Evolutionary conservation across 2,888 invertebrate genomes (phyloP), one percentile per base, ranked within the genome.

Genomic region (Dynastes tityus): DNA sequence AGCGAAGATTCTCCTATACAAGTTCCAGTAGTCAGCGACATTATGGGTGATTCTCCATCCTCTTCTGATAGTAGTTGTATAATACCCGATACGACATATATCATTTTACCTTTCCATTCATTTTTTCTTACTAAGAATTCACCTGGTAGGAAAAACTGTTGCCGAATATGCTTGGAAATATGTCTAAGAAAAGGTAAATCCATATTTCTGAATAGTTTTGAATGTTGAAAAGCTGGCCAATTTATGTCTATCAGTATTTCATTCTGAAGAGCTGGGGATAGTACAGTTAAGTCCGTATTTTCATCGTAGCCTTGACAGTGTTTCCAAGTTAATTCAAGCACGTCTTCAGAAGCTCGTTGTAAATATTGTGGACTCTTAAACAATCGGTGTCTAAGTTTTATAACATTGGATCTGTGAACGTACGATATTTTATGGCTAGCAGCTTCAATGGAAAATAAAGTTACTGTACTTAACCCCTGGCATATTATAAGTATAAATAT

Each of bases 1-100:
- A 91, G 84, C 37, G 90, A 87, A 81, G 90, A 89, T 88, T 91
- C 91, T 4, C 91, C 91, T 80, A 91, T 89, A 82, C 90, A 90
- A 2, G 90, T 90, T 8, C 90, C 91, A 80, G 89, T 89, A 32
- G 88, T 86, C 82, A 91, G 90, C 9, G 90, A 90, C 82, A 91
- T 90, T 88, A 91, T 90, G n/a, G 91, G 90, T 79, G 90, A 90
- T 85, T 90, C 90, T 79, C 90, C 90, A 77, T 91, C 90, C 88
- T 91, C 90, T 81, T 90, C 90, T 0, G 90, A 90, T 67, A 91
- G 84, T 64, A 90, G 84, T 84, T 90, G 90, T 78, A 91, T 83
- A n/a, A 90, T 90, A 16, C 91, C 91, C 82, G 85, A 90, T 13
- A 90, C 90, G 45, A 91, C 40, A 55, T 78, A 80, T 53, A 90